Percentiles rank a stretch among this genome's conserved stretches.
phyloP scores from a whole-genome alignment of 2,113 vertebrate species.

The Nothoprocta pentlandii region DNA sequence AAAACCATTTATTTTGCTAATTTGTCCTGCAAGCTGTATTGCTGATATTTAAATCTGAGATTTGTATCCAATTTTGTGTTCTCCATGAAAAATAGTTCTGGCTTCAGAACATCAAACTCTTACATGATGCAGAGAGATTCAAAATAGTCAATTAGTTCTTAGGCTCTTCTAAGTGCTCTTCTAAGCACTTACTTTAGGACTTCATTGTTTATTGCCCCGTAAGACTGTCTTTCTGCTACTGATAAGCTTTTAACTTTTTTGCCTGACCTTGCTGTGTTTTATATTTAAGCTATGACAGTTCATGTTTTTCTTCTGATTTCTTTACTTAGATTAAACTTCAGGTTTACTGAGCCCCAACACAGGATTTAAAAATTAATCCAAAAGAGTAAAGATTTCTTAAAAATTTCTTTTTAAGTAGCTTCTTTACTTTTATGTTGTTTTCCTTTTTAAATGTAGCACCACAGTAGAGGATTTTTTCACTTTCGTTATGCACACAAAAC shows the following conservation, averaged over 20 bases:
- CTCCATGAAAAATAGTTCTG: background rate
- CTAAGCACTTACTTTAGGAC: background rate
- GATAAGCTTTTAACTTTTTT: background rate
- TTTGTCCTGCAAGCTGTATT: background rate
- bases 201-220: background rate
- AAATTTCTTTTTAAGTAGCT: background rate
- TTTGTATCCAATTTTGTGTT: background rate
- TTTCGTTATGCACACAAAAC: background rate
- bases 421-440: background rate
- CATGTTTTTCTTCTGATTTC: background rate
- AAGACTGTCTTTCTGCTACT: background rate
- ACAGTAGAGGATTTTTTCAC: background rate
- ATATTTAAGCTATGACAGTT: background rate
- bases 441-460: background rate
- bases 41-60: background rate
- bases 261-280: background rate
- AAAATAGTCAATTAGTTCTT: background rate
- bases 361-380: background rate
- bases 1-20: constrained; percentile 6
- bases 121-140: background rate
- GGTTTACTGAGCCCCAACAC: rapidly evolving
- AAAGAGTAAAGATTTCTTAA: background rate
- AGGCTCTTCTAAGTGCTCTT: background rate
- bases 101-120: background rate
- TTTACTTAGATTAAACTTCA: background rate